Conservation (phyloP, 2,888 invertebrate genomes). For the Liopterus haemorrhoidalis region DNA sequence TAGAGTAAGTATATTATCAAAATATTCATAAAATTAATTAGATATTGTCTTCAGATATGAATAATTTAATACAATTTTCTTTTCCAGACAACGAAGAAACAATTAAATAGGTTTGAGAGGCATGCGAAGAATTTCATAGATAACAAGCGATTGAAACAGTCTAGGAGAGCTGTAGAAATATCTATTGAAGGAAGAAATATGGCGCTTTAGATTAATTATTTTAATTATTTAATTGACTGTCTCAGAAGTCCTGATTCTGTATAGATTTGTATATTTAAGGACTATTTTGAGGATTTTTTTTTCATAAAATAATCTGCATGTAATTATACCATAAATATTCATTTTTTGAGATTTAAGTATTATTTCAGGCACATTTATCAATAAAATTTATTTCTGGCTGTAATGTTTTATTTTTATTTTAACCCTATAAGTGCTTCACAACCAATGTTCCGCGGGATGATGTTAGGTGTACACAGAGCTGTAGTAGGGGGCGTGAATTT, state of each 20-base stretch:
- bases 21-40: conserved; percentile 3
- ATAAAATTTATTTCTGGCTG: neutral
- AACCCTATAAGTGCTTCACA: neutral
- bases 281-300: neutral
- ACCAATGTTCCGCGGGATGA: too few relatives aligned
- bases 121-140: conserved; percentile 89
- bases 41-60: conserved; percentile 7
- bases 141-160: conserved; percentile 70
- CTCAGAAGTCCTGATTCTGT: too few relatives aligned
- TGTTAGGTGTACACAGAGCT: too few relatives aligned
- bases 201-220: conserved; percentile 62
- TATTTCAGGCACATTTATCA: too few relatives aligned
- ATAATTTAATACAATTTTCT: conserved; percentile 11
- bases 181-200: conserved; percentile 96
- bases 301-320: neutral
- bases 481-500: too few relatives aligned
- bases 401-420: neutral
- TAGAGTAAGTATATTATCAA: conserved; percentile 50
- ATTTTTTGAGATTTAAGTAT: too few relatives aligned
- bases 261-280: too few relatives aligned
- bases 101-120: conserved; percentile 83
- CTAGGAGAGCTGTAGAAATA: conserved; percentile 83
- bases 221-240: conserved; percentile 5
- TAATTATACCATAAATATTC: neutral
- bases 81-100: conserved; percentile 68